Base-by-base conservation (phyloP, 2,888 invertebrate genomes). In the Peribatodes rhomboidaria region DNA sequence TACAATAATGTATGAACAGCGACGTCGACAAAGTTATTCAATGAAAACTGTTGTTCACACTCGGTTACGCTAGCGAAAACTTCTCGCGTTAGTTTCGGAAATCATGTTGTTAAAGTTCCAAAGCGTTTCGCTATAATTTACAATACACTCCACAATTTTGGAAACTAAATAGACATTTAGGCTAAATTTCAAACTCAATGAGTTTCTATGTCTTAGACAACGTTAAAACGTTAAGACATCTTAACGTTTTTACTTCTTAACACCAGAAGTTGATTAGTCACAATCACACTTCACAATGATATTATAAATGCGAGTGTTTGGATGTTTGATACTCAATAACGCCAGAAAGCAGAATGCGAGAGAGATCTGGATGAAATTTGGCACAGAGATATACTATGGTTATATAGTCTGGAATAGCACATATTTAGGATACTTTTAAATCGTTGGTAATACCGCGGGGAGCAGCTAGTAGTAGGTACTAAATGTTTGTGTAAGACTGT, bases 41-140 rank as follows among this genome's bases (percentile, higher is more conserved):
- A 67, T 73, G 71, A 71, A 72, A 69, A 73, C 71, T 71, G 71
- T 69, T 71, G 69, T 73, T 73, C 67, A 69, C 71, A 72, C 67
- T 71, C 64, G 72, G 72, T 71, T 71, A 68, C 67, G 69, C 71
- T 69, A 67, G 63, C 62, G 71, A 68, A 69, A 73, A 73, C 71
- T 73, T 72, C 61, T 13, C 39, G 62, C 67, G 69, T 67, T 71
- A 68, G 71, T 73, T 69, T 65, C 71, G 65, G 68, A 69, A 72
- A 71, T 73, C 71, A 69, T 67, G 67, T 67, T 72, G 71, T 72
- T 71, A 64, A 67, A 71, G 65, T 71, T 71, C 65, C 47, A 65
- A 69, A 66, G 47, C 66, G 64, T 42, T 64, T 59, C 63, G 67
- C 61, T 68, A 65, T 61, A 70, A 70, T 71, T 73, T 68, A 71